These are phyloP conservation scores for Leptothorax acervorum DNA, from an alignment of 2,888 invertebrate species.

Conservation along the genomic window DNA sequence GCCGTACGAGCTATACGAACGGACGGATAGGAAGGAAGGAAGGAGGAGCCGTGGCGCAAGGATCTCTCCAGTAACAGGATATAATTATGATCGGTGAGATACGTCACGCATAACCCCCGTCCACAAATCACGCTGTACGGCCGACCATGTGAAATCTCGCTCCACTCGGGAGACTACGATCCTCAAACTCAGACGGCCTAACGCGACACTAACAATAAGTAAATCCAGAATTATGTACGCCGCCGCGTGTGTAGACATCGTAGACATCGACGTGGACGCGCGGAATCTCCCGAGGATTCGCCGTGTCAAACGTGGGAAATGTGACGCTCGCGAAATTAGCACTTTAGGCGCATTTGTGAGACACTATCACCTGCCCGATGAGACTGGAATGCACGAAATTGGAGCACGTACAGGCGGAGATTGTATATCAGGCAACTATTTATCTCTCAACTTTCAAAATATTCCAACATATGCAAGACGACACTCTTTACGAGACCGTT, in stretches of 20 bases:
- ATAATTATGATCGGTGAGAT: constrained; percentile 86
- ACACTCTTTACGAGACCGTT: not conserved
- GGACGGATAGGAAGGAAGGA: constrained; percentile 56
- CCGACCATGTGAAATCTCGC: constrained; percentile 80
- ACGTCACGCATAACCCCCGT: constrained; percentile 84
- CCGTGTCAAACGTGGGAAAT: constrained; percentile 56
- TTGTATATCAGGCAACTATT: not conserved
- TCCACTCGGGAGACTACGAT: constrained; percentile 64
- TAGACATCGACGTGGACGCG: constrained; percentile 47
- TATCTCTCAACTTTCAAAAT: not conserved
- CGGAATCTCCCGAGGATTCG: constrained; percentile 50
- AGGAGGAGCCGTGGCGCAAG: constrained; percentile 61
- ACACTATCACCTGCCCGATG: constrained; percentile 17
- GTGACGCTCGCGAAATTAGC: constrained; percentile 50
- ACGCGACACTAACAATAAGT: constrained; percentile 64
- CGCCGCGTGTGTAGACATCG: constrained; percentile 22
- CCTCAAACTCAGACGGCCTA: constrained; percentile 73
- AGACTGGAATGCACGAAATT: not conserved
- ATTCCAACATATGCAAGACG: not conserved
- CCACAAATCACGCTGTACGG: constrained; percentile 83
- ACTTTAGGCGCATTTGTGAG: constrained; percentile 50
- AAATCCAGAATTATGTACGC: constrained; percentile 74
- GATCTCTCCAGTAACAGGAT: constrained; percentile 82
- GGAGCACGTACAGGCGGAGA: not conserved
- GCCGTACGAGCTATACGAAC: constrained; percentile 11